These are phyloP conservation scores for Chelon auratus DNA, from an alignment of 2,797 vertebrate species.

Conservation along the genomic window DNA sequence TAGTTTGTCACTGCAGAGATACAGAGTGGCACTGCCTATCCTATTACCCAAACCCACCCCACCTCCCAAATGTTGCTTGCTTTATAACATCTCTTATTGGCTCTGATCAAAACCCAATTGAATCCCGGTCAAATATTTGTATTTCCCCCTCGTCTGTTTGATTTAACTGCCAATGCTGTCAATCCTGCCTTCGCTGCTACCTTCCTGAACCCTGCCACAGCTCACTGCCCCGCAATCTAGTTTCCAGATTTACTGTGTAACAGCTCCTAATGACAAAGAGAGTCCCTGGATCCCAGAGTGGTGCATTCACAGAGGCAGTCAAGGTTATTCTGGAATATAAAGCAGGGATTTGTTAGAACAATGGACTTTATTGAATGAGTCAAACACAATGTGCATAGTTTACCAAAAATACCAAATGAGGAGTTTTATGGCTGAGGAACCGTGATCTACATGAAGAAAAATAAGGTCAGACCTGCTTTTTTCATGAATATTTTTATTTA, in stretches of 20 bases:
- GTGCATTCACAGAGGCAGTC: slow-evolving; percentile 68
- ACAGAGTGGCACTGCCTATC: slow-evolving; percentile 55
- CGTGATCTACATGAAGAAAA: background rate
- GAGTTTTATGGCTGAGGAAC: slow-evolving; percentile 19
- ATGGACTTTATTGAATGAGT: slow-evolving; percentile 64
- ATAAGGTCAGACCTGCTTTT: slow-evolving; percentile 6
- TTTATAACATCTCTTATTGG: slow-evolving; percentile 72
- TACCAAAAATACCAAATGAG: slow-evolving; percentile 31
- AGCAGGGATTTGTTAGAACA: slow-evolving; percentile 72
- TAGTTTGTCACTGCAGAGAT: slow-evolving; percentile 68
- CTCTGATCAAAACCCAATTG: slow-evolving; percentile 80
- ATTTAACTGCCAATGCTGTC: slow-evolving; percentile 75
- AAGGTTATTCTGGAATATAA: slow-evolving; percentile 80
- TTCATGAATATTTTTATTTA: background rate
- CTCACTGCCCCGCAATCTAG: slow-evolving; percentile 80
- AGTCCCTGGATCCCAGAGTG: slow-evolving; percentile 75
- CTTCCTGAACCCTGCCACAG: slow-evolving; percentile 75
- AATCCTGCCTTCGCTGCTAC: slow-evolving; percentile 63
- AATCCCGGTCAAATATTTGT: slow-evolving; percentile 81
- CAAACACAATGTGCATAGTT: slow-evolving; percentile 49
- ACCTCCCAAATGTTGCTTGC: slow-evolving; percentile 40
- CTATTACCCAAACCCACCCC: slow-evolving; percentile 29
- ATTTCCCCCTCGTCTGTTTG: slow-evolving; percentile 78
- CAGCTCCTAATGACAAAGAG: slow-evolving; percentile 78
- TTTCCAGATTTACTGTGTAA: slow-evolving; percentile 81